phyloP scores from a whole-genome alignment of 2,888 invertebrate species.

The Plusia festucae region DNA sequence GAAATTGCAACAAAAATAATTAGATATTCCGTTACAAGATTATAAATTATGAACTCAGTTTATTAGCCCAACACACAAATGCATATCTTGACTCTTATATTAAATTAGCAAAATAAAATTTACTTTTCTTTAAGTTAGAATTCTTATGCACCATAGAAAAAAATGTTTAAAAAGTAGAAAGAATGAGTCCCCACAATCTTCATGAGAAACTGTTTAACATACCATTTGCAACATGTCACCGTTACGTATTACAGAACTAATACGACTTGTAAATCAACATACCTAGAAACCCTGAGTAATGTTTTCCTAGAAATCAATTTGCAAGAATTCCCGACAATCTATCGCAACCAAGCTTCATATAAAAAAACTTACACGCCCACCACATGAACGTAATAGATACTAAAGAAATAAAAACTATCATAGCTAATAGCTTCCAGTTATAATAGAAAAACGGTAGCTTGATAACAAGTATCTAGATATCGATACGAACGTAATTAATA shows the following conservation, averaged over 20 bases:
- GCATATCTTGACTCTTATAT: background rate
- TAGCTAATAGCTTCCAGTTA: slow-evolving; percentile 66
- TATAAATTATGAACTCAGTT: too few relatives aligned
- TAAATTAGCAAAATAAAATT: background rate
- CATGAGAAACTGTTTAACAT: background rate
- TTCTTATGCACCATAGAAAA: background rate
- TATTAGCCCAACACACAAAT: too few relatives aligned
- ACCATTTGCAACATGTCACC: slow-evolving; percentile 30
- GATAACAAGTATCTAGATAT: slow-evolving; percentile 39
- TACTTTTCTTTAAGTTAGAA: background rate
- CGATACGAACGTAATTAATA: slow-evolving; percentile 28
- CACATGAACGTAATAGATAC: slow-evolving; percentile 67
- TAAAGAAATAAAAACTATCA: slow-evolving; percentile 65
- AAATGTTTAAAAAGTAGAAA: background rate
- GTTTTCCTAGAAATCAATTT: slow-evolving; percentile 61
- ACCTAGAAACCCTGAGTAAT: slow-evolving; percentile 47
- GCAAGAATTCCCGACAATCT: slow-evolving; percentile 71
- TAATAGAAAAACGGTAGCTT: slow-evolving; percentile 37
- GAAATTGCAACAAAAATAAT: background rate
- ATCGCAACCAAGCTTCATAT: slow-evolving; percentile 58
- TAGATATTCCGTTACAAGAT: background rate
- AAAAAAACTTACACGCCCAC: slow-evolving; percentile 74
- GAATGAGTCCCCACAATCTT: background rate
- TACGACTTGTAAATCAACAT: slow-evolving; percentile 55
- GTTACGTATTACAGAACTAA: slow-evolving; percentile 46